Evolutionary conservation across 2,888 invertebrate genomes (phyloP).

Genomic region (Paralinhomoeus sp.): DNA sequence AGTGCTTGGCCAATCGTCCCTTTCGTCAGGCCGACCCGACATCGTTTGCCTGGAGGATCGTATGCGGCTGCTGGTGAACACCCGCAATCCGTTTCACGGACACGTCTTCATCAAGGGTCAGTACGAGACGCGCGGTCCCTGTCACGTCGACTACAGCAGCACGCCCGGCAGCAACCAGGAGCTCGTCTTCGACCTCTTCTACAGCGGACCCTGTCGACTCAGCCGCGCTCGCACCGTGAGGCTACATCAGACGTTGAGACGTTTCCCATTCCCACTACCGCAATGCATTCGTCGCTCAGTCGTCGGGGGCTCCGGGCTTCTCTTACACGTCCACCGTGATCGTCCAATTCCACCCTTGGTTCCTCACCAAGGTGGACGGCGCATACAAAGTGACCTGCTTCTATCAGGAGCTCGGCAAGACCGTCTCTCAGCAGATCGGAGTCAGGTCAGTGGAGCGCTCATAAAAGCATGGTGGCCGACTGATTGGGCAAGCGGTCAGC

Average conservation of each 20-base stretch:
- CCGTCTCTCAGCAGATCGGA: background rate
- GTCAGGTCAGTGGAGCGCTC: conserved; percentile 1
- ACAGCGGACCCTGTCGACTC: conserved; percentile 16
- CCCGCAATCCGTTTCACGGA: conserved; percentile 12
- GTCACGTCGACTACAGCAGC: conserved; percentile 15
- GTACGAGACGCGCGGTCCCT: conserved; percentile 6
- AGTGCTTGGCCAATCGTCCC: no score
- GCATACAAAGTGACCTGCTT: conserved; percentile 16
- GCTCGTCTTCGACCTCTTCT: conserved; percentile 18
- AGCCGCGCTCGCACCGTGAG: conserved; percentile 10
- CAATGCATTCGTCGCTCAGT: background rate
- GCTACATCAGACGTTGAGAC: background rate
- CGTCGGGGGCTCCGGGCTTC: conserved; percentile 14
- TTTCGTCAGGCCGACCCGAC: background rate
- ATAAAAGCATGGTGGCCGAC: no score
- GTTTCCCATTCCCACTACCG: no score
- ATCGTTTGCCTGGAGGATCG: background rate
- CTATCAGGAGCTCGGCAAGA: conserved; percentile 8
- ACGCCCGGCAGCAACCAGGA: conserved; percentile 10
- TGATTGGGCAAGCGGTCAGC: no score
- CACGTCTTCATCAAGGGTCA: conserved; percentile 20
- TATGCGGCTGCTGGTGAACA: background rate
- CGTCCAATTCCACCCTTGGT: conserved; percentile 18
- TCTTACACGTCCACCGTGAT: conserved; percentile 15
- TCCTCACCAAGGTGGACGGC: conserved; percentile 14